Evolutionary conservation across 2,888 invertebrate genomes (phyloP), one percentile per base, ranked within the genome.

Genomic region (Eumerus sabulonum): DNA sequence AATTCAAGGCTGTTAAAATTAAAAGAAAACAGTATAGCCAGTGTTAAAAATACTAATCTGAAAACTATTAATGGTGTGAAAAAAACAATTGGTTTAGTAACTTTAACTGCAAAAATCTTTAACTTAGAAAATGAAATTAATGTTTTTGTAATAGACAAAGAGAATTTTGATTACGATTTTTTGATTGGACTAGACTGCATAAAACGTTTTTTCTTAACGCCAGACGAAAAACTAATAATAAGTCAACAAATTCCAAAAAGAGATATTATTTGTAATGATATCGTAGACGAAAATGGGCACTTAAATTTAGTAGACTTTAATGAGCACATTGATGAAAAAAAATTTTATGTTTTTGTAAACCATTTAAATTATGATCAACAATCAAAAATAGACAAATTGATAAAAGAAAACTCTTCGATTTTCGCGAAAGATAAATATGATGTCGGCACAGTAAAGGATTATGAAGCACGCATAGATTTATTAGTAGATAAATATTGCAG

Each of bases 361-460:
- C 63, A 81, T 42, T 59, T 76, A 42, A 38, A 42, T 42, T 35
- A 42, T 36, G 45, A 76, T 27, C 47, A 66, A 77, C 47, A 76
- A 60, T 51, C 40, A 51, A 53, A 72, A 74, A 82, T 83, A 71
- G 51, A 82, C 17, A 72, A 64, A 71, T 40, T 83, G 14, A 76
- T 83, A 40, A 59, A 82, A 40, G 76, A 81, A 73, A 76, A 83
- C 79, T 76, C 81, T 17, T 27, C 40, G 45, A 51, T 83, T 40
- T 83, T 84, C 62, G 82, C 83, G 19, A 83, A 82, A 81, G 82
- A 84, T 62, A 84, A 83, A 82, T 83, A 83, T 70, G 84, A 83
- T 71, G 76, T 83, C 14, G 84, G 84, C 9, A 83, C 66, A 47
- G 76, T 84, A 48, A 82, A 56, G 19, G 76, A 83, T 54, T 83